These are phyloP conservation scores for Speoplatyrhinus poulsoni DNA, from an alignment of 2,113 vertebrate genomes.

Conservation along the genomic window DNA sequence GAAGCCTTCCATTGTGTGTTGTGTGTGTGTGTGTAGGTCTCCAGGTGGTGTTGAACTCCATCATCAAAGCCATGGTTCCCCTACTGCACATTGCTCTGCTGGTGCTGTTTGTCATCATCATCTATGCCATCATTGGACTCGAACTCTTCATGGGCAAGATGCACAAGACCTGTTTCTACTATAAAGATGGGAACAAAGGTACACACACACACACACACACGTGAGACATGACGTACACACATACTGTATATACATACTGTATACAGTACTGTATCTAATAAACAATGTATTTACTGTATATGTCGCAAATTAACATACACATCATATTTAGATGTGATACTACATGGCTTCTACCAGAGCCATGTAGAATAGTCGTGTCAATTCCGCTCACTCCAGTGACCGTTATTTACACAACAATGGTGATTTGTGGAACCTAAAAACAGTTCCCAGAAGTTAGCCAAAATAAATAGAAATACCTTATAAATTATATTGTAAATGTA, in stretches of 20 bases:
- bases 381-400: too few relatives aligned
- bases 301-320: too few relatives aligned
- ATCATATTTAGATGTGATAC: too few relatives aligned
- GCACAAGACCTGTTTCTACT: slow-evolving; percentile 91
- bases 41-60: slow-evolving; percentile 99
- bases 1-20: not conserved
- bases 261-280: too few relatives aligned
- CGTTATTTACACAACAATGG: too few relatives aligned
- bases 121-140: slow-evolving; percentile 98
- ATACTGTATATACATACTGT: not conserved
- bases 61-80: slow-evolving; percentile 99
- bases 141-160: slow-evolving; percentile 99
- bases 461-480: too few relatives aligned
- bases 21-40: slow-evolving; percentile 80
- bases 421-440: too few relatives aligned
- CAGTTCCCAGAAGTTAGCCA: too few relatives aligned
- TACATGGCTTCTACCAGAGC: too few relatives aligned
- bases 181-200: slow-evolving; percentile 80
- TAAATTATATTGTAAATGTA: too few relatives aligned
- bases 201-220: slow-evolving; percentile 15
- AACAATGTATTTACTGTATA: too few relatives aligned
- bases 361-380: too few relatives aligned
- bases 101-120: slow-evolving; percentile 98
- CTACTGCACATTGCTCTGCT: slow-evolving; percentile 96
- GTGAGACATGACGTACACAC: slow-evolving; percentile 6